These are phyloP conservation scores for Pseudachorutes palmiensis DNA, from an alignment of 1,140 invertebrate genomes.

Conservation along the genomic window DNA sequence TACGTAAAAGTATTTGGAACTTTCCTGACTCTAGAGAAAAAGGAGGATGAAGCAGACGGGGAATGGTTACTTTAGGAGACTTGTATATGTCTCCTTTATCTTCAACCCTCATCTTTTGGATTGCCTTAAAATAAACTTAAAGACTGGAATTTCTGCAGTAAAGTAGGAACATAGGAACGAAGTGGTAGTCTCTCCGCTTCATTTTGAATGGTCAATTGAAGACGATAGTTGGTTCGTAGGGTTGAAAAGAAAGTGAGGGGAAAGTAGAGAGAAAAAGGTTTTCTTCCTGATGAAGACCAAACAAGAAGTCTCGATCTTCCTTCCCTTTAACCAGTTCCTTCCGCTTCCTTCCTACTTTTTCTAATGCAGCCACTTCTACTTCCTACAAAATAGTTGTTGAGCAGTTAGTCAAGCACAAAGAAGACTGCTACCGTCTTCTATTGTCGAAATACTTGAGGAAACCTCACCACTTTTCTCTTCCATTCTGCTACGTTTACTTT, in stretches of 20 bases:
- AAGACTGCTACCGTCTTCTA: not conserved
- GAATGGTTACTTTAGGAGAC: not conserved
- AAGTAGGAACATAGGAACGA: not conserved
- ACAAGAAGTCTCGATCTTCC: constrained; percentile 3
- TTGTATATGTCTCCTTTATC: not conserved
- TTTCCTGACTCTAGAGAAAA: not conserved
- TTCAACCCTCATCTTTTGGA: not conserved
- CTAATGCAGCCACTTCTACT: not conserved
- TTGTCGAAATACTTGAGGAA: not conserved
- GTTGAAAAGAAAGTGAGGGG: constrained; percentile 2
- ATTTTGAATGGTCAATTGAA: constrained; percentile 1
- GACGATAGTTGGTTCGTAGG: not conserved
- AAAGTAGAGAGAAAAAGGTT: not conserved
- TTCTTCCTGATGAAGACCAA: not conserved
- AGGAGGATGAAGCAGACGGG: not conserved
- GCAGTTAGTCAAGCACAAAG: not conserved
- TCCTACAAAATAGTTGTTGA: not conserved
- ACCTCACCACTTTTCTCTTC: no score
- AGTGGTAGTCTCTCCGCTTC: not conserved
- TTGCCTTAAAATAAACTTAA: not conserved
- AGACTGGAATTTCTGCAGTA: not conserved
- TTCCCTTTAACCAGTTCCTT: constrained; percentile 3
- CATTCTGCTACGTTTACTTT: not conserved
- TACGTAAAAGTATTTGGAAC: not conserved
- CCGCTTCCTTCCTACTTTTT: not conserved